Evolutionary conservation across 1,140 invertebrate species (phyloP).

Genomic region (Dendrolimus punctatus): DNA sequence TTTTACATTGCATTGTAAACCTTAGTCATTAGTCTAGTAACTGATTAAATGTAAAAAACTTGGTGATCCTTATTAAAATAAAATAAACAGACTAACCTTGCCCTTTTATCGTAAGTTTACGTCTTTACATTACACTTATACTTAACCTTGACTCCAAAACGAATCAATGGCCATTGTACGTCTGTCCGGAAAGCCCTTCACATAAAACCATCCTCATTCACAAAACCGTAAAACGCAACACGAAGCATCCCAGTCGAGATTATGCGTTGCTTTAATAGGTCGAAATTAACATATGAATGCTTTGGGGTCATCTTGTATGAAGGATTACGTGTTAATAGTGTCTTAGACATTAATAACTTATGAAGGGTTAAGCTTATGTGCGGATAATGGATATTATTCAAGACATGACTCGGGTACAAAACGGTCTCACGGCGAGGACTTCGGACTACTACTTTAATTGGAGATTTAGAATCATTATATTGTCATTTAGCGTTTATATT

Average conservation of each 20-base stretch:
- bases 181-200: background rate
- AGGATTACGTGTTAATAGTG: slow-evolving; percentile 52
- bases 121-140: too few species aligned
- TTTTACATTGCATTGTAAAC: too few species aligned
- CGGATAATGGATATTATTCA: slow-evolving; percentile 47
- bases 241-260: slow-evolving; percentile 28
- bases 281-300: slow-evolving; percentile 48
- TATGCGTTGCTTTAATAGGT: slow-evolving; percentile 43
- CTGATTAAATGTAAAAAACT: too few species aligned
- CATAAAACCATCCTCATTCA: background rate
- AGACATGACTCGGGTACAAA: slow-evolving; percentile 32
- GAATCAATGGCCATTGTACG: too few species aligned
- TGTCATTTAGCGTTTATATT: background rate
- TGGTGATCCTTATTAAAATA: too few species aligned
- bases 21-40: too few species aligned
- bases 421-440: slow-evolving; percentile 18
- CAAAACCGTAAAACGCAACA: slow-evolving; percentile 24
- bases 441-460: slow-evolving; percentile 40
- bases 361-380: slow-evolving; percentile 44
- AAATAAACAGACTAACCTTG: too few species aligned
- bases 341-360: slow-evolving; percentile 50
- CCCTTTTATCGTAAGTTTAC: too few species aligned
- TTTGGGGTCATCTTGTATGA: slow-evolving; percentile 31
- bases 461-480: slow-evolving; percentile 12
- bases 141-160: too few species aligned